Evolutionary conservation across 2,113 vertebrate genomes (phyloP), one percentile per base, ranked within the genome.

Genomic region (Hippolais icterina): DNA sequence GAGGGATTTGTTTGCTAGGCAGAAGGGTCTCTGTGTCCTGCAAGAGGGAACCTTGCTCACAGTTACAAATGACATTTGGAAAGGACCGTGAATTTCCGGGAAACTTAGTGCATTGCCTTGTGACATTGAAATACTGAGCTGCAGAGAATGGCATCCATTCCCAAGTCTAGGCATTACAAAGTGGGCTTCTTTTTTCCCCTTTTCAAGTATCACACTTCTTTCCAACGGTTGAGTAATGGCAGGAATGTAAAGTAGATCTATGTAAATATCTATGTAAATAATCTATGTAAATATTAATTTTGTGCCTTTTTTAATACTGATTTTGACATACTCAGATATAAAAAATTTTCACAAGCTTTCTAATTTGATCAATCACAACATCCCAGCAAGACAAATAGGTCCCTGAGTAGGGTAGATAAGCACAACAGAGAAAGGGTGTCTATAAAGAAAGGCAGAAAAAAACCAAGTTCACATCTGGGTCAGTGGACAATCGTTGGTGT

Each of bases 391-490:
- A 82, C 86, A 93, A 66, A 96, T 66, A 92, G 57, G 50, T 93
- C 59, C 91, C 77, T 85, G 64, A 71, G 46, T 37, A 60, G 74
- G 37, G 52, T 42, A 94, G 91, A 96, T 93, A 97, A 95, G 90
- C 42, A 82, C 3, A 29, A 94, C 69, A 81, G 84, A 94, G 79
- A 94, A 89, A 95, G 66, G 39, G 16, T 85, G 66, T 94, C 89
- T 94, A 86, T 83, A 96, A 94, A 94, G 61, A 92, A 44, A 87
- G 42, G 35, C 35, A 82, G 85, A 54, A 88, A 89, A 94, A 94
- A 91, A 47, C 2, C 54, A 96, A 89, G 96, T 97, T 97, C 94
- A 96, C 80, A 92, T 97, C 68, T 95, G 95, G 97, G 96, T 97
- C 97, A 97, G 37, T 92, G 95, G 93, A 93, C 84, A 97, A 94